Evolutionary conservation across 2,888 invertebrate genomes (phyloP).

Genomic region (Polyommatus iphigenia): DNA sequence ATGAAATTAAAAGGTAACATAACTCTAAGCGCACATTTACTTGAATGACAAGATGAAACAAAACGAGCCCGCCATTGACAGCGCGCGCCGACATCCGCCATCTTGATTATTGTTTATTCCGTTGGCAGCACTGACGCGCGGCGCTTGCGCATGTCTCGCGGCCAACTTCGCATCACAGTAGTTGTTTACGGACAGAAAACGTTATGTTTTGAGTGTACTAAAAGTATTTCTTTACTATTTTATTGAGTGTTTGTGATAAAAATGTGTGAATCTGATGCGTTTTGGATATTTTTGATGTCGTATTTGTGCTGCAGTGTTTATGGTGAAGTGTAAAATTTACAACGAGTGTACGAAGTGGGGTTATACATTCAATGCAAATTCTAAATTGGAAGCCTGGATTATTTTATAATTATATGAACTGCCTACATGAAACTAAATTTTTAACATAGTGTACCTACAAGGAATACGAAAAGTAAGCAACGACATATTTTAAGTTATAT

Average conservation of each 20-base stretch:
- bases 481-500: not conserved
- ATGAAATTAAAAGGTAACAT: not conserved
- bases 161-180: conserved; percentile 14
- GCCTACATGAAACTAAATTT: not conserved
- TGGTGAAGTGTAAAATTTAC: not conserved
- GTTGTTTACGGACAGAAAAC: conserved; percentile 29
- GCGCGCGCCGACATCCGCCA: conserved; percentile 8
- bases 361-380: conserved; percentile 13
- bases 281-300: conserved; percentile 24
- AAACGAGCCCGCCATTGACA: conserved; percentile 9
- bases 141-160: conserved; percentile 20
- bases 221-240: conserved; percentile 1
- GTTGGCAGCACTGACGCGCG: conserved; percentile 18
- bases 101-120: conserved; percentile 1
- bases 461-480: conserved; percentile 14
- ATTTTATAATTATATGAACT: not conserved
- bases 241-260: not conserved
- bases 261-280: conserved; percentile 2
- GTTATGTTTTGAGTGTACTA: conserved; percentile 25
- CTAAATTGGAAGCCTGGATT: not conserved
- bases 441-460: not conserved
- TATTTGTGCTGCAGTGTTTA: not conserved
- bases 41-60: conserved; percentile 28
- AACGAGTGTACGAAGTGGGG: conserved; percentile 33
- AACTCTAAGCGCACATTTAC: not conserved